phyloP scores from a whole-genome alignment of 1,140 invertebrate species.

The Leguminivora glycinivorella region DNA sequence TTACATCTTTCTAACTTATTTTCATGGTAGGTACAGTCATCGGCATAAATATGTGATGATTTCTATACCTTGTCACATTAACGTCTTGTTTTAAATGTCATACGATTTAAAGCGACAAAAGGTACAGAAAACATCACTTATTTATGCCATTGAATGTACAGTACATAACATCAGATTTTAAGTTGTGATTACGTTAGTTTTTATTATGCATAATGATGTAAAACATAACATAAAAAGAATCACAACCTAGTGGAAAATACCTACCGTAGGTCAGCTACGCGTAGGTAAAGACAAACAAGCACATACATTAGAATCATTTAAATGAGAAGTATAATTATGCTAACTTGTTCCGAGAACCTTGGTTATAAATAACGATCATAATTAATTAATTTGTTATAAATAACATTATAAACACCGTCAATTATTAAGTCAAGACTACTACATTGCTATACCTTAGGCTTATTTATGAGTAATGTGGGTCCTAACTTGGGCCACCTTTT shows the following conservation, averaged over 20 bases:
- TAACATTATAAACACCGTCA: not conserved
- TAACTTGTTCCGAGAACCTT: not conserved
- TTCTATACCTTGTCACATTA: too few species aligned
- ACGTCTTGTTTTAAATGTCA: too few species aligned
- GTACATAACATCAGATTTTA: too few species aligned
- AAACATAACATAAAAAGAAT: not conserved
- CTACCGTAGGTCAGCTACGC: not conserved
- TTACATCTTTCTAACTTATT: too few species aligned
- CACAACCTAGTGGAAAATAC: not conserved
- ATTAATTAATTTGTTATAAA: not conserved
- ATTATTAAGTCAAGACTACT: not conserved
- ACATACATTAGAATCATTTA: not conserved
- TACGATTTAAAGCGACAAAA: too few species aligned
- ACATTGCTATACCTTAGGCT: too few species aligned
- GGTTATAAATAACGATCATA: not conserved
- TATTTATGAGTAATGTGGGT: too few species aligned
- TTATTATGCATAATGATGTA: not conserved
- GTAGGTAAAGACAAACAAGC: not conserved
- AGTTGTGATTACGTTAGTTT: not conserved
- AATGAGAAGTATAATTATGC: not conserved
- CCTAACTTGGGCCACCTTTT: too few species aligned
- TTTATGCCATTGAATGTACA: too few species aligned
- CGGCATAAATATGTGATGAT: too few species aligned
- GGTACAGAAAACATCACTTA: too few species aligned
- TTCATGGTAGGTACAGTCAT: too few species aligned